A percentile compares a stretch with the other conserved stretches of the same genome.
phyloP scores from a whole-genome alignment of 2,113 vertebrate species.

The Chloroceryle aenea region DNA sequence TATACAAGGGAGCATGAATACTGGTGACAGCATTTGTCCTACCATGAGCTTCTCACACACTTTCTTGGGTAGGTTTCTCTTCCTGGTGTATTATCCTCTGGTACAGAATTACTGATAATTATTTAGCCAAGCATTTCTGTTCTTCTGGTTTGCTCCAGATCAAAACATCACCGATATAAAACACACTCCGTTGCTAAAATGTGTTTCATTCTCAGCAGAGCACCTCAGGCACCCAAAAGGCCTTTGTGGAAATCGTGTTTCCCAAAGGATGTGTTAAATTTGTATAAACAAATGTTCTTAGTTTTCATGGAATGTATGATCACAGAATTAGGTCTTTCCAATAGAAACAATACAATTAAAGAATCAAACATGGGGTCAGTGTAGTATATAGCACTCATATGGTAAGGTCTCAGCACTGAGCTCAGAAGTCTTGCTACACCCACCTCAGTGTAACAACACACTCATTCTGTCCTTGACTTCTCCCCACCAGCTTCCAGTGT shows the following conservation, averaged over 20 bases:
- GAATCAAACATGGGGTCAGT: not conserved
- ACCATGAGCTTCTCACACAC: not conserved
- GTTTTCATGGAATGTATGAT: not conserved
- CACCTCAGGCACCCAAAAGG: not conserved
- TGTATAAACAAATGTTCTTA: not conserved
- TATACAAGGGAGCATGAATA: not conserved
- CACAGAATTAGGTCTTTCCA: not conserved
- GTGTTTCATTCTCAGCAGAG: not conserved
- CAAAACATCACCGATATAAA: not conserved
- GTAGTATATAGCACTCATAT: not conserved
- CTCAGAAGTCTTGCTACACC: not conserved
- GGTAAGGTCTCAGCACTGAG: not conserved
- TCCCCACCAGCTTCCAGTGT: not conserved
- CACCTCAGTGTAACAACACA: not conserved
- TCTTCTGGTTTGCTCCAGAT: not conserved
- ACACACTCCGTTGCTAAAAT: not conserved
- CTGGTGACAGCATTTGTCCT: rapidly evolving
- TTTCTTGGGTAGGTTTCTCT: not conserved
- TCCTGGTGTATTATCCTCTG: rapidly evolving
- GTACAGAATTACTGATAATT: not conserved
- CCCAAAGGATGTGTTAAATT: not conserved
- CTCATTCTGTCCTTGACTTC: not conserved
- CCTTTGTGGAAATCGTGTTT: not conserved
- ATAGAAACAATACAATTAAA: not conserved
- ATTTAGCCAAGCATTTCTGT: not conserved